A percentile compares a stretch with the other conserved stretches of the same genome.
Evolutionary conservation across 2,113 vertebrate species (phyloP).

Genomic region (Amphiprion percula): DNA sequence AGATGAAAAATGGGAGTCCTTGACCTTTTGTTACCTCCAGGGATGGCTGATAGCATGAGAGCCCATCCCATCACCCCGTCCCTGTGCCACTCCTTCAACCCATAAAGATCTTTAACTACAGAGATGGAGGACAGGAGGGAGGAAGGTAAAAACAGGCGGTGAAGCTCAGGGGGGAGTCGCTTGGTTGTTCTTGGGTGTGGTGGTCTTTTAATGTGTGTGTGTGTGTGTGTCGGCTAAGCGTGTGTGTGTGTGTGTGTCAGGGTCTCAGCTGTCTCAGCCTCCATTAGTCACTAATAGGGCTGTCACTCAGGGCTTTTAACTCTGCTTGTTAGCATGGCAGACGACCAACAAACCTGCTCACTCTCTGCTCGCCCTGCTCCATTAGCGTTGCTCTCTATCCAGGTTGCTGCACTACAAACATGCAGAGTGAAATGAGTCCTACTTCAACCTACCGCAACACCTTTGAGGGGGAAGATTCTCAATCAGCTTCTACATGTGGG

Average conservation of each 20-base stretch:
- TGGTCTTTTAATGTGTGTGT: constrained; percentile 54
- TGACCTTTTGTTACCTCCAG: constrained; percentile 80
- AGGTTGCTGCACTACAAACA: constrained; percentile 19
- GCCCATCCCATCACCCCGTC: constrained; percentile 62
- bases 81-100: constrained; percentile 62
- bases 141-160: constrained; percentile 57
- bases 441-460: constrained; percentile 42
- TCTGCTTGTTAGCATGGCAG: constrained; percentile 74
- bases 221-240: constrained; percentile 46
- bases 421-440: constrained; percentile 3
- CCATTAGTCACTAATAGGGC: constrained; percentile 84
- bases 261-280: constrained; percentile 81
- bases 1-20: constrained; percentile 86
- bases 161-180: constrained; percentile 47
- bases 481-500: constrained; percentile 2
- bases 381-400: constrained; percentile 48
- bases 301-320: constrained; percentile 82
- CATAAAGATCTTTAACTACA: constrained; percentile 83
- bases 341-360: constrained; percentile 55
- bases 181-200: constrained; percentile 67
- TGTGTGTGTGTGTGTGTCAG: constrained; percentile 44
- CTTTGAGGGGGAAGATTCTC: constrained; percentile 13
- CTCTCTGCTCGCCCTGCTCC: constrained; percentile 35
- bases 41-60: constrained; percentile 71
- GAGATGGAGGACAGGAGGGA: constrained; percentile 62